A percentile compares a stretch with the other conserved stretches of the same genome.
phyloP scores from a whole-genome alignment of 1,140 invertebrate genomes.

The Drosophila azteca region DNA sequence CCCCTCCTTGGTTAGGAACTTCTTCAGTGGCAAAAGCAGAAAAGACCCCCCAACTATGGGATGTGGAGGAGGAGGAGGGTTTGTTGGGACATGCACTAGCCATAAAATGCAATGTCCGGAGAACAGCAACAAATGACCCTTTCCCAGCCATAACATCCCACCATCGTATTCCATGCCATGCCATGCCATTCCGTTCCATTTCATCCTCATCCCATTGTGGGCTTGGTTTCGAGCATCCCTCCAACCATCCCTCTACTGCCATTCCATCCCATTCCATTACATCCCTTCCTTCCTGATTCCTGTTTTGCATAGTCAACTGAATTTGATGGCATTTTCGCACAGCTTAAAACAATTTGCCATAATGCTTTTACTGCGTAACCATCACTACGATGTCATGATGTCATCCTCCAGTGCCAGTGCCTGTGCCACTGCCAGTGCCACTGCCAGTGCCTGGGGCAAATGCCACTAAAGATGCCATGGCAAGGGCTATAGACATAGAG shows the following conservation, averaged over 20 bases:
- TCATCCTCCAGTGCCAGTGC: slow-evolving; percentile 33
- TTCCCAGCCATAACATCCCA: slow-evolving; percentile 2
- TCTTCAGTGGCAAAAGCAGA: slow-evolving; percentile 31
- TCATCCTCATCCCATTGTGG: not conserved
- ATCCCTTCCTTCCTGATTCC: slow-evolving; percentile 3
- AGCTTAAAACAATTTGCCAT: slow-evolving; percentile 81
- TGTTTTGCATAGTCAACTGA: slow-evolving; percentile 80
- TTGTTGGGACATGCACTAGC: slow-evolving; percentile 69
- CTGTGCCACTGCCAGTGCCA: no score
- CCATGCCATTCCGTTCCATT: not conserved
- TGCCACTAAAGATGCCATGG: slow-evolving; percentile 27
- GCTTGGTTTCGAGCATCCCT: not conserved
- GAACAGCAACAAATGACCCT: slow-evolving; percentile 65
- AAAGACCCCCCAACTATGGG: slow-evolving; percentile 67
- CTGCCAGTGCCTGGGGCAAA: not conserved
- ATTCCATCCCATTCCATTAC: not conserved
- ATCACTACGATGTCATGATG: slow-evolving; percentile 54
- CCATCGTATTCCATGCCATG: not conserved
- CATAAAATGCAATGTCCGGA: slow-evolving; percentile 73
- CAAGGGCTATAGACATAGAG: not conserved
- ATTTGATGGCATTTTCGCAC: slow-evolving; percentile 80
- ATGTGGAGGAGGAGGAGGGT: not conserved
- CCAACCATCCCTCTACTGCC: not conserved
- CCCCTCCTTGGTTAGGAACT: slow-evolving; percentile 26
- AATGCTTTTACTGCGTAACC: slow-evolving; percentile 70